These are phyloP conservation scores for Oryzias curvinotus DNA, from an alignment of 2,113 vertebrate species.

Conservation along the genomic window DNA sequence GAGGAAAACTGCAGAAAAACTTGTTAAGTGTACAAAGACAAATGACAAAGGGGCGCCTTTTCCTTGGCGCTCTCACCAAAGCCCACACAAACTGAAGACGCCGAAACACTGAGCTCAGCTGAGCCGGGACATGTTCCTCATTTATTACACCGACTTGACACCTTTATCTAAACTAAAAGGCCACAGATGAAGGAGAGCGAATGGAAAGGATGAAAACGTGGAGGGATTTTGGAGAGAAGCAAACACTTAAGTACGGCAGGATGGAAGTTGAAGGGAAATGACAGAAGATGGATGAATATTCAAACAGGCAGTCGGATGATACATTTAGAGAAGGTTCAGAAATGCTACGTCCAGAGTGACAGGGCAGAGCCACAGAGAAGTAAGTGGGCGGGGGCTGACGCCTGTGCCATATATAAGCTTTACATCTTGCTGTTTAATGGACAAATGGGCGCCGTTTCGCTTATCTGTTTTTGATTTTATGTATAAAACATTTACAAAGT, in stretches of 20 bases:
- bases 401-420: constrained; percentile 14
- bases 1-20: too few species aligned
- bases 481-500: too few species aligned
- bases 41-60: background rate
- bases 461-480: too few species aligned
- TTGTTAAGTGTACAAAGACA: constrained; percentile 9
- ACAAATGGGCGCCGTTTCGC: background rate
- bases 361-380: constrained; percentile 13
- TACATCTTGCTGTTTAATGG: constrained; percentile 50
- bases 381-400: constrained; percentile 26
- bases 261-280: constrained; percentile 23
- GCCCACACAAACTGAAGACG: background rate
- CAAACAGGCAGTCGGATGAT: background rate
- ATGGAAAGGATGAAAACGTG: constrained; percentile 24
- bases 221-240: background rate
- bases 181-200: constrained; percentile 28
- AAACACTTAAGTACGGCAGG: background rate
- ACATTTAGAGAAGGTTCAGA: constrained; percentile 26
- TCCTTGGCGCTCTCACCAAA: background rate
- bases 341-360: constrained; percentile 28
- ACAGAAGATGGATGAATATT: constrained; percentile 37
- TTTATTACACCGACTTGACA: constrained; percentile 58
- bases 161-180: constrained; percentile 46
- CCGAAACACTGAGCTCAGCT: constrained; percentile 15
- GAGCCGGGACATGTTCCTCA: constrained; percentile 34